phyloP scores from a whole-genome alignment of 2,797 vertebrate genomes.

The Siniperca undulata region DNA sequence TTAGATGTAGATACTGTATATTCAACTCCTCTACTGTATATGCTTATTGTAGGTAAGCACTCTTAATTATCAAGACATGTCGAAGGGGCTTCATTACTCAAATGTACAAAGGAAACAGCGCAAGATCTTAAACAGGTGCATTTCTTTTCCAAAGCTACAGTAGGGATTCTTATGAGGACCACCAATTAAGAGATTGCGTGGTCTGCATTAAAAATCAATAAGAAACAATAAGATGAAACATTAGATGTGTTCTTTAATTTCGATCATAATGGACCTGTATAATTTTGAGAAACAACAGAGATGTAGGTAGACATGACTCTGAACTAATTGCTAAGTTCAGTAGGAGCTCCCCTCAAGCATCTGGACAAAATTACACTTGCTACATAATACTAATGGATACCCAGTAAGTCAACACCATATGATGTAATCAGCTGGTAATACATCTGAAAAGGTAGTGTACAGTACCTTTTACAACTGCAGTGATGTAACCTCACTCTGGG shows the following conservation, averaged over 20 bases:
- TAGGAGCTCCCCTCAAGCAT: constrained; percentile 55
- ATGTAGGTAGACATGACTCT: constrained; percentile 4
- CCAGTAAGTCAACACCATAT: constrained; percentile 66
- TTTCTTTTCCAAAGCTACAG: background rate
- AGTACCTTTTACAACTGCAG: constrained; percentile 44
- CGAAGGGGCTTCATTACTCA: background rate
- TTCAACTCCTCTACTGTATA: background rate
- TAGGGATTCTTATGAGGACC: constrained; percentile 29
- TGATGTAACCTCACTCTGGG: constrained; percentile 59
- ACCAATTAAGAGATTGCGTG: constrained; percentile 24
- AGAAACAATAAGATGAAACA: constrained; percentile 37
- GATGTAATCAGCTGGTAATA: constrained; percentile 68
- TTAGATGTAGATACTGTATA: background rate
- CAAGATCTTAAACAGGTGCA: background rate
- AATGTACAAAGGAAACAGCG: background rate
- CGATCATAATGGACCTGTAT: constrained; percentile 37
- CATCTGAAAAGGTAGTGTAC: constrained; percentile 48
- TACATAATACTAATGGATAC: constrained; percentile 70
- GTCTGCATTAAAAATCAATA: background rate
- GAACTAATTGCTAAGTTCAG: constrained; percentile 35
- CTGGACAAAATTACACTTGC: constrained; percentile 75
- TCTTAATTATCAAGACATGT: background rate
- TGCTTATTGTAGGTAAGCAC: background rate
- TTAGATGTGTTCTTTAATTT: constrained; percentile 48
- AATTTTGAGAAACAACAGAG: constrained; percentile 51